Evolutionary conservation across 2,888 invertebrate genomes (phyloP).

Genomic region (Pediacus dermestoides): DNA sequence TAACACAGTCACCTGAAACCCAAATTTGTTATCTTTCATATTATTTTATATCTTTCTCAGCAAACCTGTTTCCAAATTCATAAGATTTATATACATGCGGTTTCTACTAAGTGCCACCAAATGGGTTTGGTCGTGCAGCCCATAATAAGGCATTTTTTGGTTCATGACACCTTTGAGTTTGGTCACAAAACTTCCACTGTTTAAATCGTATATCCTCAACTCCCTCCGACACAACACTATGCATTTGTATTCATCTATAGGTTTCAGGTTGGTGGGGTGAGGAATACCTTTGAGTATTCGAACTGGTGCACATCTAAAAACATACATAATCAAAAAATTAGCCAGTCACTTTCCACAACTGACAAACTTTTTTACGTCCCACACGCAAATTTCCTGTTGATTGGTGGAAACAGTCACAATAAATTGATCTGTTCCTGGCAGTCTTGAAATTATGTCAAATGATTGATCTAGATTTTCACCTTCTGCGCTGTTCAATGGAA

Average conservation of each 20-base stretch:
- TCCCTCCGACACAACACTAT: slow-evolving; percentile 80
- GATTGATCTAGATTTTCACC: slow-evolving; percentile 32
- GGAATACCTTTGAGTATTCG: slow-evolving; percentile 69
- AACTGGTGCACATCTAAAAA: slow-evolving; percentile 57
- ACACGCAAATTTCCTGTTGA: slow-evolving; percentile 74
- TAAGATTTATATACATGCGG: slow-evolving; percentile 85
- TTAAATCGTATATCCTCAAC: slow-evolving; percentile 73
- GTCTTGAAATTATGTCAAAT: slow-evolving; percentile 61
- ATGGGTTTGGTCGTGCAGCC: slow-evolving; percentile 75
- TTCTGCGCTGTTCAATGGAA: slow-evolving; percentile 52
- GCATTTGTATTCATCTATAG: slow-evolving; percentile 71
- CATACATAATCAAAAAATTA: slow-evolving; percentile 6
- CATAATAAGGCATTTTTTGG: slow-evolving; percentile 89
- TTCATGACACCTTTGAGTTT: slow-evolving; percentile 85
- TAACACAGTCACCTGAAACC: slow-evolving; percentile 67
- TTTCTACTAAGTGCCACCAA: slow-evolving; percentile 80
- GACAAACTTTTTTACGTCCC: slow-evolving; percentile 66
- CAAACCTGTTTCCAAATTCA: slow-evolving; percentile 78
- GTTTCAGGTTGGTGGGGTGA: slow-evolving; percentile 73
- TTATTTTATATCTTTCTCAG: slow-evolving; percentile 34
- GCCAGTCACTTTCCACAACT: slow-evolving; percentile 3
- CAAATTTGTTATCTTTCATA: slow-evolving; percentile 1
- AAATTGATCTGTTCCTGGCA: slow-evolving; percentile 66
- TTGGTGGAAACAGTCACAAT: slow-evolving; percentile 73
- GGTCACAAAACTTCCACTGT: slow-evolving; percentile 68